Percentiles rank a stretch among this genome's conserved stretches.
Evolutionary conservation across 2,797 vertebrate species (phyloP).

Genomic region (Vipera latastei): DNA sequence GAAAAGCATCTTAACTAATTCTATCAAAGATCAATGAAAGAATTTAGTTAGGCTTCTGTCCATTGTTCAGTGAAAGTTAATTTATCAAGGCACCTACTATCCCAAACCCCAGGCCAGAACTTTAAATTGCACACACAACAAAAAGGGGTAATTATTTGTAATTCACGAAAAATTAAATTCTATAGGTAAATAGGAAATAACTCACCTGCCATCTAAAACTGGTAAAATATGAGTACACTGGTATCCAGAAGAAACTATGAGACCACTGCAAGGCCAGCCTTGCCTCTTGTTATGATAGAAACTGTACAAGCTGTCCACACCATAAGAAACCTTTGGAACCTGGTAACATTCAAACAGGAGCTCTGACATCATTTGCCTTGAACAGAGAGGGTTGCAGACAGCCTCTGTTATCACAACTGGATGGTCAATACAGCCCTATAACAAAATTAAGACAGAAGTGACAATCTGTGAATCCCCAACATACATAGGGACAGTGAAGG

Average conservation of each 20-base stretch:
- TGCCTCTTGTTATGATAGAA: constrained; percentile 80
- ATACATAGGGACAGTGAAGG: not conserved
- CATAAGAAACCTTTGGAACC: constrained; percentile 88
- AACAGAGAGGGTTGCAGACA: constrained; percentile 90
- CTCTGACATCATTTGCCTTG: constrained; percentile 96
- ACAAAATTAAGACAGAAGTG: not conserved
- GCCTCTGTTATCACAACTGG: constrained; percentile 93
- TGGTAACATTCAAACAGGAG: constrained; percentile 92
- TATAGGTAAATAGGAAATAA: not conserved
- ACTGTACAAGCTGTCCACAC: constrained; percentile 90
- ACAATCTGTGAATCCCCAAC: not conserved
- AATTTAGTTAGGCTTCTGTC: not conserved
- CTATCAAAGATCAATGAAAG: not conserved
- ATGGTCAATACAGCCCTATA: constrained; percentile 85
- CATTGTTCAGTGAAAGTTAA: not conserved
- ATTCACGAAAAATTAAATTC: not conserved
- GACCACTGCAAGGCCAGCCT: constrained; percentile 72
- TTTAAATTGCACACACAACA: not conserved
- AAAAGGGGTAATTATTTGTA: rapidly evolving
- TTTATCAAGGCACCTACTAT: not conserved
- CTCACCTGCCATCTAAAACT: constrained; percentile 89
- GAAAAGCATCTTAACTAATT: not conserved
- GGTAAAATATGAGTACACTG: constrained; percentile 94
- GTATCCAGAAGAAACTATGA: constrained; percentile 90
- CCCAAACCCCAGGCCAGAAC: not conserved